These are phyloP conservation scores for Timandra comae DNA, from an alignment of 2,888 invertebrate genomes.

Conservation along the genomic window DNA sequence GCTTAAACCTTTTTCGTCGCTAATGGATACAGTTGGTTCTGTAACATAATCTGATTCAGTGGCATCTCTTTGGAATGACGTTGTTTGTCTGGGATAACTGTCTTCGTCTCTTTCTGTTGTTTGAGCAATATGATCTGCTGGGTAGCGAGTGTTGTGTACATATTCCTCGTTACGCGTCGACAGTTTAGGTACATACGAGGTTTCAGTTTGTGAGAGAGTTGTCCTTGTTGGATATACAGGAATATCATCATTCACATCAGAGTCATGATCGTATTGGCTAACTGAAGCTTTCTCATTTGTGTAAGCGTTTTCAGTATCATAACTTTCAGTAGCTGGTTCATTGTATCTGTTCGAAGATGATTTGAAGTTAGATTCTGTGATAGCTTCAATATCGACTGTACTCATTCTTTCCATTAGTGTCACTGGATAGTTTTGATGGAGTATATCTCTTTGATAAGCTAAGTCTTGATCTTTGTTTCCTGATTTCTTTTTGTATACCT, in stretches of 20 bases:
- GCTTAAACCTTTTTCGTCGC: slow-evolving; percentile 40
- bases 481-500: slow-evolving; percentile 38
- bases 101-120: slow-evolving; percentile 41
- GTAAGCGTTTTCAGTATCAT: slow-evolving; percentile 64
- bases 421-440: slow-evolving; percentile 80
- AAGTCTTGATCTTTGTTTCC: slow-evolving; percentile 56
- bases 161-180: slow-evolving; percentile 43
- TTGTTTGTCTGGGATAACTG: slow-evolving; percentile 37
- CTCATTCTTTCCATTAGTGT: slow-evolving; percentile 69
- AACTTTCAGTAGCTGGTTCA: slow-evolving; percentile 36
- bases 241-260: slow-evolving; percentile 38
- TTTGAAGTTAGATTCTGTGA: slow-evolving; percentile 55
- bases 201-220: slow-evolving; percentile 38
- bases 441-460: slow-evolving; percentile 79
- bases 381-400: slow-evolving; percentile 66
- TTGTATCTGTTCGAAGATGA: slow-evolving; percentile 32
- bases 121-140: slow-evolving; percentile 42
- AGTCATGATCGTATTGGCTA: slow-evolving; percentile 37
- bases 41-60: slow-evolving; percentile 33
- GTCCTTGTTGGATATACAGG: slow-evolving; percentile 25
- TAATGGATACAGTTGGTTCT: slow-evolving; percentile 33
- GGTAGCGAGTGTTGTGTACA: slow-evolving; percentile 41
- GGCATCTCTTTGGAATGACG: slow-evolving; percentile 36
- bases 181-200: slow-evolving; percentile 38
- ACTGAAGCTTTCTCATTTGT: slow-evolving; percentile 55